Percentiles rank a stretch among this genome's conserved stretches.
Conservation (phyloP, 1,140 invertebrate species). For the Lutraria rhynchaena region DNA sequence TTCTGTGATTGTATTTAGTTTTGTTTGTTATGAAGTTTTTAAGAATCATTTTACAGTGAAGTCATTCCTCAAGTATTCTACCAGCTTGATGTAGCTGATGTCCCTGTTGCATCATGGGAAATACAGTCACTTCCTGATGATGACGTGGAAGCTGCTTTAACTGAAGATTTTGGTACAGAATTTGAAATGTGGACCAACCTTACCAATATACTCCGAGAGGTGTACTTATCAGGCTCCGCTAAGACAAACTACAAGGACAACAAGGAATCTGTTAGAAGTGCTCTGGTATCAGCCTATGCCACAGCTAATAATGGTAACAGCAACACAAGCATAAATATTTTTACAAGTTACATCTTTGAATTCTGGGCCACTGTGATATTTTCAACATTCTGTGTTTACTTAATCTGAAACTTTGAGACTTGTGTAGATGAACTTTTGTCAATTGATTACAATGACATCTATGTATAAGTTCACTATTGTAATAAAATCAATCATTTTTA, state of each 20-base stretch:
- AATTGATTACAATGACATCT: too few species aligned
- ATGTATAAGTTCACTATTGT: too few species aligned
- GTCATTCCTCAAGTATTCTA: constrained; percentile 35
- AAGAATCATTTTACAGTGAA: constrained; percentile 10
- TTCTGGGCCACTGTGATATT: too few species aligned
- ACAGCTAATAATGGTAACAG: constrained; percentile 47
- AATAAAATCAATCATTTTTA: too few species aligned
- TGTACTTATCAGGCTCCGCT: constrained; percentile 22
- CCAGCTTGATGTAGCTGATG: constrained; percentile 3
- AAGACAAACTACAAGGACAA: background rate
- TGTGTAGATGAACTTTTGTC: too few species aligned
- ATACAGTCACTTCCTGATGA: background rate
- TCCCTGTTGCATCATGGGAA: constrained; percentile 29
- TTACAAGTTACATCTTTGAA: too few species aligned
- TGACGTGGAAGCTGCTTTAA: background rate
- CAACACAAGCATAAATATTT: too few species aligned
- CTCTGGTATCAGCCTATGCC: constrained; percentile 3
- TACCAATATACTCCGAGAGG: constrained; percentile 11
- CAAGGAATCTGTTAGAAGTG: background rate
- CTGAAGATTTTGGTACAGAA: constrained; percentile 9
- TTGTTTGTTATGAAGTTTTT: background rate
- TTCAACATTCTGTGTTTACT: too few species aligned
- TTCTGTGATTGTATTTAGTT: background rate
- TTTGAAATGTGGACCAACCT: constrained; percentile 42
- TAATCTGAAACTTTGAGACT: too few species aligned